Percentiles rank a stretch among this genome's conserved stretches.
Conservation (phyloP, 2,888 invertebrate species). For the Agrochola macilenta region DNA sequence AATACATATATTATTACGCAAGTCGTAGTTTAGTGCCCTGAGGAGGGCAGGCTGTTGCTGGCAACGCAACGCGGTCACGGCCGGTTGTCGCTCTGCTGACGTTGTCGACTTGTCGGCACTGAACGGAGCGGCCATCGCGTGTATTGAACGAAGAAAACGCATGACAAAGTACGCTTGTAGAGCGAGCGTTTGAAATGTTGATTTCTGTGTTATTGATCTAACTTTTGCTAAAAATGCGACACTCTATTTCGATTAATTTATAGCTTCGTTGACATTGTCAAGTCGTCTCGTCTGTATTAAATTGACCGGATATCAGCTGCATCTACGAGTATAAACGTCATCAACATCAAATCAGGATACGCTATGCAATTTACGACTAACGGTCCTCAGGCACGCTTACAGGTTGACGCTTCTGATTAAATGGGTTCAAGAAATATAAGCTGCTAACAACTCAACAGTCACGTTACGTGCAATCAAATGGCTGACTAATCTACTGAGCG, state of each 20-base stretch:
- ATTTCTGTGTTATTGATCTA: slow-evolving; percentile 20
- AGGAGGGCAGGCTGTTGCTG: slow-evolving; percentile 70
- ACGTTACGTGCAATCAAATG: slow-evolving; percentile 3
- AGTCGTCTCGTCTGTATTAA: slow-evolving; percentile 18
- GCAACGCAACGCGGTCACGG: slow-evolving; percentile 85
- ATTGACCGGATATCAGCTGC: slow-evolving; percentile 47
- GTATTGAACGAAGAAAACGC: slow-evolving; percentile 46
- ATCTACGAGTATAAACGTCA: slow-evolving; percentile 13
- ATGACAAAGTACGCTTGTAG: slow-evolving; percentile 16
- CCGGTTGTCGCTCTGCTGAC: slow-evolving; percentile 80
- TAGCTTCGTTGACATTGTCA: slow-evolving; percentile 33
- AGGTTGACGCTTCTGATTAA: slow-evolving; percentile 40
- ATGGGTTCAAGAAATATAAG: slow-evolving; percentile 15
- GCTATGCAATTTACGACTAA: slow-evolving; percentile 38
- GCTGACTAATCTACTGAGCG: slow-evolving; percentile 11
- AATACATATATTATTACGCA: slow-evolving; percentile 72
- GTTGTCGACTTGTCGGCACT: slow-evolving; percentile 65
- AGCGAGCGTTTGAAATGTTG: slow-evolving; percentile 5
- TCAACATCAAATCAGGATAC: slow-evolving; percentile 27
- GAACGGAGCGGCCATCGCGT: slow-evolving; percentile 50
- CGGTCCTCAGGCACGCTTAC: slow-evolving; percentile 29
- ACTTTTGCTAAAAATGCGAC: slow-evolving; percentile 2
- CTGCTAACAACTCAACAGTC: not conserved
- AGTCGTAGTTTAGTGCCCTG: slow-evolving; percentile 72
- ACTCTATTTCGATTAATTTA: slow-evolving; percentile 25